A percentile compares a stretch with the other conserved stretches of the same genome.
Conservation (phyloP, 2,888 invertebrate genomes). For the Drosophila koepferae region DNA sequence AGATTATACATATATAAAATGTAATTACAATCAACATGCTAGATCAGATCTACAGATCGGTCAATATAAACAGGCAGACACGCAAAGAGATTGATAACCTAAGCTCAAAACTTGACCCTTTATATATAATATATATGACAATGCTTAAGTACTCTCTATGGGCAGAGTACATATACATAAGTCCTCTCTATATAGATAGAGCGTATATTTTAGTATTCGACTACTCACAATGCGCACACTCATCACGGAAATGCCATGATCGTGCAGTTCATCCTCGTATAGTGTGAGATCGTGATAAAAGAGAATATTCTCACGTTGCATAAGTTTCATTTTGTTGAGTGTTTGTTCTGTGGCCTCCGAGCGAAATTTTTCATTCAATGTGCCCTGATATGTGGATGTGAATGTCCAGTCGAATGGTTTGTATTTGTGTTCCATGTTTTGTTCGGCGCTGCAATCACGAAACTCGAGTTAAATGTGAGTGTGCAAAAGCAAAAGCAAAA, state of each 20-base stretch:
- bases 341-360: constrained; percentile 89
- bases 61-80: neutral
- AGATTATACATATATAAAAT: neutral
- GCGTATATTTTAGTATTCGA: neutral
- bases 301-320: constrained; percentile 94
- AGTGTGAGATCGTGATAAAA: constrained; percentile 97
- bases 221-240: constrained; percentile 96
- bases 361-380: constrained; percentile 87
- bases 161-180: neutral
- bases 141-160: neutral
- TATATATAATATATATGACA: neutral
- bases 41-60: neutral
- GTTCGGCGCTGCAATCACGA: constrained; percentile 87
- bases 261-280: constrained; percentile 99
- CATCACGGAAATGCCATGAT: constrained; percentile 96
- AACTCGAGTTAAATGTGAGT: neutral
- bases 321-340: constrained; percentile 95
- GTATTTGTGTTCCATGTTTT: constrained; percentile 89
- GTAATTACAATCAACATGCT: neutral
- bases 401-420: constrained; percentile 99
- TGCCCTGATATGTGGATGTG: constrained; percentile 96
- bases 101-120: neutral
- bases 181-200: neutral
- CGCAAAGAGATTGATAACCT: neutral
- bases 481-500: too few species aligned